Evolutionary conservation across 92 coral and sea anemone species (phyloP), one percentile per base, ranked within the genome.

Genomic region (Parazoanthus swiftii): DNA sequence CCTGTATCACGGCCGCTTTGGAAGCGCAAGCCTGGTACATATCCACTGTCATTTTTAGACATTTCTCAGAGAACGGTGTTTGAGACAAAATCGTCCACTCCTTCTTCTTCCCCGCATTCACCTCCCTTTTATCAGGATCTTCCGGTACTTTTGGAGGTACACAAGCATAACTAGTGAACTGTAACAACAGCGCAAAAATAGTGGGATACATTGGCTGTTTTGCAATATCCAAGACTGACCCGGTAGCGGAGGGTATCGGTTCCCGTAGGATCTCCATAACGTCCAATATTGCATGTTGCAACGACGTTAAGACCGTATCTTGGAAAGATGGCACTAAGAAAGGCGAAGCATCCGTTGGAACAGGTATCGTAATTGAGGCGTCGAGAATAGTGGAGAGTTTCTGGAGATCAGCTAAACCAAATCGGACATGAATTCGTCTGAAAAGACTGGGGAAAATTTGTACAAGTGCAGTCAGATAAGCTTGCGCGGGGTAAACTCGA

Each of bases 141-240:
- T 90, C 94, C 1, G 96, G 95, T 29, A 93, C 85, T 14, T 85
- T 88, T 11, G 99, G 99, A 68, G 99, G 97, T 5, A 81, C 89
- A 65, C 94, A 91, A 0, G 99, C 99, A 67, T 90, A 92, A 67
- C 88, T 88, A 23, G 94, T 93, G 26, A 97, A 93, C 63, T 92
- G 93, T 4, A 97, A 80, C 21, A 97, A 86, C 88, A 97, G 86
- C 0, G 91, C 79, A 89, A 95, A 97, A 4, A 97, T 76, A 11
- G 99, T 97, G 0, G 99, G 99, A 84, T 95, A 97, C 98, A 97
- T 97, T 0, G 99, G 99, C 79, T 97, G 99, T 21, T 92, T 91
- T 1, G 98, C 91, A n/a, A 90, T 94, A 81, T 95, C 97, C 56
- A 97, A 89, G 18, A 97, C 99, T 21, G 95, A 94, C 3, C 98